These are phyloP conservation scores for Lithobates pipiens DNA, from an alignment of 2,797 vertebrate species.

Conservation along the genomic window DNA sequence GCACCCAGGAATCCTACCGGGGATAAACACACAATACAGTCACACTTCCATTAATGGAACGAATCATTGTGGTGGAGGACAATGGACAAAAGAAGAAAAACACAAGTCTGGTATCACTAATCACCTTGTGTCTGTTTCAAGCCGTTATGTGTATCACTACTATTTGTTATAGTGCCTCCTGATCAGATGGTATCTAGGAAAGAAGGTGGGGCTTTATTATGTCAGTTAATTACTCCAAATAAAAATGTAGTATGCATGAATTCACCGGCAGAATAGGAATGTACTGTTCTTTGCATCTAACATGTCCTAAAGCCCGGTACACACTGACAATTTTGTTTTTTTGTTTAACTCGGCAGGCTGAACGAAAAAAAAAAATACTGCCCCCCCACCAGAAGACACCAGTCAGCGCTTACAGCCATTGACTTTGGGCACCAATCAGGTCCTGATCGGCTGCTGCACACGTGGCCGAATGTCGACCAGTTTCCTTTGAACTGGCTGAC, in stretches of 20 bases:
- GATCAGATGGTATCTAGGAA: background rate
- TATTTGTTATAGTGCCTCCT: background rate
- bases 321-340: too few species aligned
- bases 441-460: too few species aligned
- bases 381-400: too few species aligned
- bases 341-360: too few species aligned
- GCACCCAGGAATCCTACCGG: background rate
- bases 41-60: slow-evolving; percentile 1
- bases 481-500: too few species aligned
- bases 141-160: background rate
- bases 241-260: background rate
- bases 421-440: too few species aligned
- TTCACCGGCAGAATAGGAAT: background rate
- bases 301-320: too few species aligned
- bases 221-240: slow-evolving; percentile 26
- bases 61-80: slow-evolving; percentile 16
- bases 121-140: background rate
- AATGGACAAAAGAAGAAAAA: slow-evolving; percentile 36
- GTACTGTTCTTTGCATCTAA: too few species aligned
- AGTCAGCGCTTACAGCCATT: too few species aligned
- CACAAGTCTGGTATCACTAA: slow-evolving; percentile 24
- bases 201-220: background rate
- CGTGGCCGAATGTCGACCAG: too few species aligned
- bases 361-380: too few species aligned
- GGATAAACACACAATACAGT: slow-evolving; percentile 15